phyloP scores from a whole-genome alignment of 2,888 invertebrate genomes.

The Tachina lurida region DNA sequence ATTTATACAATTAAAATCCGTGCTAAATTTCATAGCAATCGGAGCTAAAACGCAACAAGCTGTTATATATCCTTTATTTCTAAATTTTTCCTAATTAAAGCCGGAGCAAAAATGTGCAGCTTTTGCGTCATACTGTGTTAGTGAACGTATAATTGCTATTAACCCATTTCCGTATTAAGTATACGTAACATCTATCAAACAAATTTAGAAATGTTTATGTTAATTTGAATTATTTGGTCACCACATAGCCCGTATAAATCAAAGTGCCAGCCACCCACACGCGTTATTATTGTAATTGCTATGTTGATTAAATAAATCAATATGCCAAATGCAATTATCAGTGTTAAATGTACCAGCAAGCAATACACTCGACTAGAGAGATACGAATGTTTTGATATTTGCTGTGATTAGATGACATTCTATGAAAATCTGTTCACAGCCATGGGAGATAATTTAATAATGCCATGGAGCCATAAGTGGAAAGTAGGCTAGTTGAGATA shows the following conservation, averaged over 20 bases:
- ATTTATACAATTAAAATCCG: too few relatives aligned
- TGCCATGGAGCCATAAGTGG: neutral
- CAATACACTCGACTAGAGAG: neutral
- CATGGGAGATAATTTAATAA: neutral
- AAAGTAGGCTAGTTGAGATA: neutral
- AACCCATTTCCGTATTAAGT: neutral
- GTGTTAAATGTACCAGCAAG: neutral
- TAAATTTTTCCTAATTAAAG: too few relatives aligned
- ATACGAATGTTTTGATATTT: neutral
- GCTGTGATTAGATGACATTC: neutral
- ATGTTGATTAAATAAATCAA: slow-evolving; percentile 39
- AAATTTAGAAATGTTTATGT: neutral
- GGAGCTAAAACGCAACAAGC: too few relatives aligned
- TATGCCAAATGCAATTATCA: slow-evolving; percentile 10
- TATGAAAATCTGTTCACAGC: neutral
- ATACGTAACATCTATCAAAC: neutral
- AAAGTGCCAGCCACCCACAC: neutral
- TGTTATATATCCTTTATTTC: too few relatives aligned
- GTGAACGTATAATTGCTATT: slow-evolving; percentile 17
- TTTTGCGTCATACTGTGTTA: neutral
- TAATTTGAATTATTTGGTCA: neutral
- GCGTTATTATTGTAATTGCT: neutral
- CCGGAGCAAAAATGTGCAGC: too few relatives aligned
- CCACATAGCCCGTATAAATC: neutral
- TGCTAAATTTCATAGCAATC: too few relatives aligned